phyloP scores from a whole-genome alignment of 2,888 invertebrate species.

The Lepeophtheirus nordmannii region DNA sequence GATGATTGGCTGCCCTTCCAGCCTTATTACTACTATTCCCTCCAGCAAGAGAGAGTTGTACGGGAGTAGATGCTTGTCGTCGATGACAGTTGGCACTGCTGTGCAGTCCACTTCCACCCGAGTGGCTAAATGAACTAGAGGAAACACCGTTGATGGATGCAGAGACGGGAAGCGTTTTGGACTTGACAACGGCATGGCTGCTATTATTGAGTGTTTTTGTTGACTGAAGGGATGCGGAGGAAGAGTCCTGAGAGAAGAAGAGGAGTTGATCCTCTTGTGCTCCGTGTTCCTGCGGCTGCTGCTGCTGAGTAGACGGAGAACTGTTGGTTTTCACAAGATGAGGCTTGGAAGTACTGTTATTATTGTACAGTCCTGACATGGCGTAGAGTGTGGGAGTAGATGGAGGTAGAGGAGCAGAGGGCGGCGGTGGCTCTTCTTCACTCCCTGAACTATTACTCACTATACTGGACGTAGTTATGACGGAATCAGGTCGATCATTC shows the following conservation, averaged over 20 bases:
- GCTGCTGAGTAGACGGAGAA: neutral
- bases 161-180: neutral
- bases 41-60: neutral
- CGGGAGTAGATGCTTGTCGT: neutral
- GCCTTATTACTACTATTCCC: neutral
- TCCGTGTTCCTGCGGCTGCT: neutral
- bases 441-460: constrained; percentile 3
- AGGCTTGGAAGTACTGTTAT: neutral
- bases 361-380: constrained; percentile 27
- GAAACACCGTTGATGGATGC: no score
- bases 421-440: neutral
- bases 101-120: neutral
- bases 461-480: constrained; percentile 24
- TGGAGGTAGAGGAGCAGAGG: no score
- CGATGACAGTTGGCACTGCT: neutral
- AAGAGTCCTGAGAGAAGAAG: no score
- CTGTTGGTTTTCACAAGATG: no score
- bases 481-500: constrained; percentile 21
- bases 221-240: no score
- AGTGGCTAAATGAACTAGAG: no score
- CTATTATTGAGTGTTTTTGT: no score
- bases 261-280: neutral
- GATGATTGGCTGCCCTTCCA: neutral
- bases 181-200: neutral
- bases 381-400: constrained; percentile 26